These are phyloP conservation scores for Junco hyemalis DNA, from an alignment of 2,113 vertebrate genomes.

Conservation along the genomic window DNA sequence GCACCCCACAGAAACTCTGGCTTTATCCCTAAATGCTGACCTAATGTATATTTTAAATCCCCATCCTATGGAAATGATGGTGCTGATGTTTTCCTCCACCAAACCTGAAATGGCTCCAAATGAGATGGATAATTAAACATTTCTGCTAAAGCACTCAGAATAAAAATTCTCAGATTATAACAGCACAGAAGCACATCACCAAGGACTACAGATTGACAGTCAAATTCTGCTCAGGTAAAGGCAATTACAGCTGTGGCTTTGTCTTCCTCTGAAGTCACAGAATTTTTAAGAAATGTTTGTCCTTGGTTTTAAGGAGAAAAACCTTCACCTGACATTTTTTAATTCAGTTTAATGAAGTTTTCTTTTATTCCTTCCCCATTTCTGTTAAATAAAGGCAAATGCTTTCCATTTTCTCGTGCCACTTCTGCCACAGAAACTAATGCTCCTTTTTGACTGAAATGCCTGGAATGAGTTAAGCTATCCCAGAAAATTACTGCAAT, in stretches of 20 bases:
- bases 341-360: not conserved
- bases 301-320: not conserved
- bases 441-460: not conserved
- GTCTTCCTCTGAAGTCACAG: not conserved
- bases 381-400: not conserved
- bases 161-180: not conserved
- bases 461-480: not conserved
- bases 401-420: not conserved
- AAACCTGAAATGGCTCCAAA: not conserved
- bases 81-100: fast-evolving
- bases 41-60: not conserved
- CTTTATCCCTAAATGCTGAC: not conserved
- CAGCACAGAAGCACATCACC: not conserved
- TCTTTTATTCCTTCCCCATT: not conserved
- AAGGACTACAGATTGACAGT: not conserved
- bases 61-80: not conserved
- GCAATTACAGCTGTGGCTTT: not conserved
- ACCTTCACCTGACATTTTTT: not conserved
- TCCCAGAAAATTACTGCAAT: not conserved
- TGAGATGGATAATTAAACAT: not conserved
- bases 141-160: not conserved
- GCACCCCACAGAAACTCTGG: not conserved
- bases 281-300: not conserved
- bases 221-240: not conserved
- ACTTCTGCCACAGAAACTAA: not conserved